Percentiles rank a stretch among this genome's conserved stretches.
These are phyloP conservation scores for Larimichthys crocea DNA, from an alignment of 2,113 vertebrate genomes.

Conservation along the genomic window DNA sequence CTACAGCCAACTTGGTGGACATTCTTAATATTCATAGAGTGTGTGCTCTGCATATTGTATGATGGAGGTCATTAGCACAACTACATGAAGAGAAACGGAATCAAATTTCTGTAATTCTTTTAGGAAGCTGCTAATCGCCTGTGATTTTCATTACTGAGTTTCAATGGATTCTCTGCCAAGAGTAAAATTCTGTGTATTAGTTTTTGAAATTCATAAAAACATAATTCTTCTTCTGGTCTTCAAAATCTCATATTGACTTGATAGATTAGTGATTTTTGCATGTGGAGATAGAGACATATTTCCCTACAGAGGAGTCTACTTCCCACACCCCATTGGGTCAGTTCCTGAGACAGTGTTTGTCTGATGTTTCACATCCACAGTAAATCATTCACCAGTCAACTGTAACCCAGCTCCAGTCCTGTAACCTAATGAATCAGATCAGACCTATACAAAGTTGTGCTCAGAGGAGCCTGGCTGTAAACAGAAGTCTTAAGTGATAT, in stretches of 20 bases:
- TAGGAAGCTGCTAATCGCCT: not conserved
- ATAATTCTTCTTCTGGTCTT: not conserved
- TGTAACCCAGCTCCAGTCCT: not conserved
- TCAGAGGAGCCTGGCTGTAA: not conserved
- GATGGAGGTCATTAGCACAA: not conserved
- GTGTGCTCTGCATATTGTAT: not conserved
- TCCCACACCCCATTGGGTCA: not conserved
- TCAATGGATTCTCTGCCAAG: not conserved
- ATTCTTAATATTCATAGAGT: not conserved
- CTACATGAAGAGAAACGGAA: not conserved
- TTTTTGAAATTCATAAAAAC: not conserved
- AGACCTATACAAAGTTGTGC: not conserved
- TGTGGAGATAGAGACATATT: not conserved
- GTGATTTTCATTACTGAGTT: too few relatives aligned
- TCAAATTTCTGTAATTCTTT: not conserved
- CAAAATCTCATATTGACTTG: not conserved
- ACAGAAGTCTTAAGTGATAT: not conserved
- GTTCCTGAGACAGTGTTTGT: not conserved
- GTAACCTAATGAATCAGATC: not conserved
- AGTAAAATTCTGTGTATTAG: not conserved
- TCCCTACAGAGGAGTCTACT: not conserved
- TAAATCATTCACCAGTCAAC: constrained; percentile 30
- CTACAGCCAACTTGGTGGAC: not conserved
- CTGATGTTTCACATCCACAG: not conserved
- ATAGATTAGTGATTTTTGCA: not conserved